Conservation (phyloP, 2,888 invertebrate species). For the Stratiomys singularior region DNA sequence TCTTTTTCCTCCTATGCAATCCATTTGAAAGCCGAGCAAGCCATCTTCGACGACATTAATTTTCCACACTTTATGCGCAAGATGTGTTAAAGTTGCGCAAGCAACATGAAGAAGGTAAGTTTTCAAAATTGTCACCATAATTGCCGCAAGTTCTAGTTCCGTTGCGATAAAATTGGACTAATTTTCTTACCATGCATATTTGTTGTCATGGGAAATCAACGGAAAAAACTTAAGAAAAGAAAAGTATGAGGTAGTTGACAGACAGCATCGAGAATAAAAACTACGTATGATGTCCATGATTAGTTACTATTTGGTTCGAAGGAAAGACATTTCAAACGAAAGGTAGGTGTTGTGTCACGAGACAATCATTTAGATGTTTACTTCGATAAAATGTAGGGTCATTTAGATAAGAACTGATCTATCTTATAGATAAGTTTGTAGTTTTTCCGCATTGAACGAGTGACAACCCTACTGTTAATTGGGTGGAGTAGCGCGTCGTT, state of each 20-base stretch:
- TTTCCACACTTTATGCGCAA: conserved; percentile 29
- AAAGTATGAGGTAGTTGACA: neutral
- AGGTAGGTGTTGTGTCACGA: conserved; percentile 16
- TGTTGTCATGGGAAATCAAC: conserved; percentile 10
- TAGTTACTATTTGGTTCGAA: conserved; percentile 9
- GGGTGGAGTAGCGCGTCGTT: too few relatives aligned
- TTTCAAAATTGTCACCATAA: conserved; percentile 27
- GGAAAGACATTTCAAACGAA: neutral
- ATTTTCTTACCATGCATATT: conserved; percentile 24
- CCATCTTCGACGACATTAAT: neutral
- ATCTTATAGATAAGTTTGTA: neutral
- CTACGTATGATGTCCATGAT: conserved; percentile 2
- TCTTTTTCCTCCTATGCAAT: neutral
- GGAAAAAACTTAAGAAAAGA: neutral
- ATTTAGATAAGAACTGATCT: conserved; percentile 17
- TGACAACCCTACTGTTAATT: neutral
- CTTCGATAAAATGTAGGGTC: conserved; percentile 14
- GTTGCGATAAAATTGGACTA: conserved; percentile 24
- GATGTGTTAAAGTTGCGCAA: conserved; percentile 24
- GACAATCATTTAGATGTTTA: conserved; percentile 27
- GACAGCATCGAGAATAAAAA: conserved; percentile 3
- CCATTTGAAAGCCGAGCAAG: neutral
- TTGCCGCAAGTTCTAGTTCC: conserved; percentile 27
- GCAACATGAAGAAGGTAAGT: neutral
- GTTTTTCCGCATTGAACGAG: neutral